Percentiles rank a stretch among this genome's conserved stretches.
Evolutionary conservation across 2,113 vertebrate species (phyloP).

Genomic region (Lagopus leucura): DNA sequence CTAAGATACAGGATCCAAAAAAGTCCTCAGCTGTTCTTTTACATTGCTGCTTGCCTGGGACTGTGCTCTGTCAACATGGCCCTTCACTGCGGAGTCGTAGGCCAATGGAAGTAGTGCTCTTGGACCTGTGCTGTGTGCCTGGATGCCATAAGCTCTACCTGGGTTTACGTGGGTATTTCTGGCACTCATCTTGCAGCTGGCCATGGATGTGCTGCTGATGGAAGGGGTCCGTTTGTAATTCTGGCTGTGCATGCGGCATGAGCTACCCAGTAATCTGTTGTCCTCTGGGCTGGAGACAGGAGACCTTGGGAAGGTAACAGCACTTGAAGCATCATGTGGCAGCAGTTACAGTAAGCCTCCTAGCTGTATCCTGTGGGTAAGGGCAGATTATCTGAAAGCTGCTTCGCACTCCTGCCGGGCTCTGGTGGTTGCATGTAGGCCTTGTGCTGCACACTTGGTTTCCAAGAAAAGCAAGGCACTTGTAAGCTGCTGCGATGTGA

Average conservation of each 20-base stretch:
- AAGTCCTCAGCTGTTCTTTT: neutral
- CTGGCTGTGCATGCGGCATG: neutral
- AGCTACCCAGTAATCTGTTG: neutral
- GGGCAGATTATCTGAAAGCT: neutral
- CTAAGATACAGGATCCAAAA: neutral
- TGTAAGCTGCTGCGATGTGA: neutral
- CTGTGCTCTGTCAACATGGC: neutral
- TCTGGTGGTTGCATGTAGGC: neutral
- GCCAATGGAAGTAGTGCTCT: neutral
- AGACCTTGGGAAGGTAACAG: neutral
- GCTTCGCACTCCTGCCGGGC: neutral
- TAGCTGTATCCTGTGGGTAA: neutral
- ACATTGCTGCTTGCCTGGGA: neutral
- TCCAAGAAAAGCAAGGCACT: neutral
- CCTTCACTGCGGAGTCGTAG: accelerated
- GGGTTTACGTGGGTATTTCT: neutral
- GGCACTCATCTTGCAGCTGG: neutral
- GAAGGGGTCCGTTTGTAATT: neutral
- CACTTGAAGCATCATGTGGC: neutral
- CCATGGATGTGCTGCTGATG: neutral
- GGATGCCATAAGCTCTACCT: neutral
- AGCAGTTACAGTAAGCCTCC: neutral
- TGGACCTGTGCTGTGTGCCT: neutral
- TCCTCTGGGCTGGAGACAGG: neutral
- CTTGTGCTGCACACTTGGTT: neutral